Evolutionary conservation across 2,113 vertebrate species (phyloP).

Genomic region (Takifugu flavidus): DNA sequence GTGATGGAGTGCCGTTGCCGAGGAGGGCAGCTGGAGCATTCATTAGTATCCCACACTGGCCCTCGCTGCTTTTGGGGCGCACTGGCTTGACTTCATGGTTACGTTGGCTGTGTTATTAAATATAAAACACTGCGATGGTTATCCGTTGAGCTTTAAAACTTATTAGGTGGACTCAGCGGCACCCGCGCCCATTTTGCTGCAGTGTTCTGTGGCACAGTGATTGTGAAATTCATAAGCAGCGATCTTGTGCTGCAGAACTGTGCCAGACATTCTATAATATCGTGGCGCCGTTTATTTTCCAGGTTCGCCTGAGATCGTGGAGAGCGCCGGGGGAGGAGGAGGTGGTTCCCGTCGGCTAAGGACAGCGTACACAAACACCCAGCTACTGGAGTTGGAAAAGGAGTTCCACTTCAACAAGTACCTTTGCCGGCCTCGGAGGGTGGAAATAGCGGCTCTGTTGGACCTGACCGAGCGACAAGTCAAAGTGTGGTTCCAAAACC

Average conservation of each 20-base stretch:
- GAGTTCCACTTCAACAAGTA: constrained; percentile 99
- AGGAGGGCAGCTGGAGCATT: constrained; percentile 95
- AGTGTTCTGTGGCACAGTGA: constrained; percentile 29
- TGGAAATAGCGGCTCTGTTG: constrained; percentile 95
- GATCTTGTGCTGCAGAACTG: constrained; percentile 38
- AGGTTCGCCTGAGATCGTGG: constrained; percentile 92
- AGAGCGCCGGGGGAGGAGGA: constrained; percentile 72
- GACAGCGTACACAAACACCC: constrained; percentile 98
- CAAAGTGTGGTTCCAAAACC: constrained; percentile 99
- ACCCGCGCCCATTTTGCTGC: constrained; percentile 72
- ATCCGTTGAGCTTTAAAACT: constrained; percentile 26
- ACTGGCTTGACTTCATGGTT: constrained; percentile 80
- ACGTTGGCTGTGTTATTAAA: constrained; percentile 46
- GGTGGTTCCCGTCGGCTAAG: constrained; percentile 88
- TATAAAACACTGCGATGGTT: constrained; percentile 21
- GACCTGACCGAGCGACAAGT: constrained; percentile 98
- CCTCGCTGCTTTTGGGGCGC: constrained; percentile 76
- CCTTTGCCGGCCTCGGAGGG: constrained; percentile 92
- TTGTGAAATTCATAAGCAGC: constrained; percentile 21
- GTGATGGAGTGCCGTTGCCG: constrained; percentile 95
- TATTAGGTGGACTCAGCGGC: constrained; percentile 25
- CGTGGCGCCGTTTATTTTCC: constrained; percentile 68
- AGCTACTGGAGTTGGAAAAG: constrained; percentile 98
- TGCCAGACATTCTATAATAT: constrained; percentile 77
- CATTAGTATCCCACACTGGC: constrained; percentile 83